A percentile compares a stretch with the other conserved stretches of the same genome.
phyloP scores from a whole-genome alignment of 2,113 vertebrate species.

The Chelonoidis abingdonii region DNA sequence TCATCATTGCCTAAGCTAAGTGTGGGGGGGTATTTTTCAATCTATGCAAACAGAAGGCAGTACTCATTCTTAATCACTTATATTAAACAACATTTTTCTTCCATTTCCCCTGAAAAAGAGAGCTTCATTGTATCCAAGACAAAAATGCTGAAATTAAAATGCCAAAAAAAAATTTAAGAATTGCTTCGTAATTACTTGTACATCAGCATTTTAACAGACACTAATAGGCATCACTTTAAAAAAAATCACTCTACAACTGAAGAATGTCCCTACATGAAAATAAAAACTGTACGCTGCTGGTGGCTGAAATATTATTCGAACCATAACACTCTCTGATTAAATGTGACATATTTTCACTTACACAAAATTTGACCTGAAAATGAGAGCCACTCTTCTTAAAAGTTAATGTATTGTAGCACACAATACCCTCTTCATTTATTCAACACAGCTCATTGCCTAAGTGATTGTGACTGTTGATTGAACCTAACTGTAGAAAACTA shows the following conservation, averaged over 20 bases:
- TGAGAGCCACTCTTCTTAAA: not conserved
- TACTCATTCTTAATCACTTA: conserved; percentile 28
- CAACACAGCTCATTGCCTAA: not conserved
- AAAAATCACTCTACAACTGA: not conserved
- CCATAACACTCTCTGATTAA: not conserved
- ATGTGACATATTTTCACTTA: not conserved
- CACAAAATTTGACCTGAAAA: conserved; percentile 8
- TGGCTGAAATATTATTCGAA: not conserved
- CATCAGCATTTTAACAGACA: not conserved
- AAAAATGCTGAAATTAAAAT: not conserved
- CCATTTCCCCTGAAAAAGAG: not conserved
- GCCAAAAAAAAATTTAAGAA: not conserved
- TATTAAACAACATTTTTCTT: conserved; percentile 15
- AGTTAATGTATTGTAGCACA: not conserved
- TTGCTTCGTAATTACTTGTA: not conserved
- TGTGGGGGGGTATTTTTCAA: not conserved
- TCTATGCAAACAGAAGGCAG: conserved; percentile 48
- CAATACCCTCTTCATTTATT: not conserved
- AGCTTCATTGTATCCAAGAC: not conserved
- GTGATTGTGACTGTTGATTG: not conserved
- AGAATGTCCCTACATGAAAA: not conserved
- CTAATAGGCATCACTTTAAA: rapidly evolving
- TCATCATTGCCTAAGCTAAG: not conserved
- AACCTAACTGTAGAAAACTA: not conserved
- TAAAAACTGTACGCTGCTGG: not conserved